A percentile compares a stretch with the other conserved stretches of the same genome.
Conservation (phyloP, 2,888 invertebrate species). For the Coelopa pilipes region DNA sequence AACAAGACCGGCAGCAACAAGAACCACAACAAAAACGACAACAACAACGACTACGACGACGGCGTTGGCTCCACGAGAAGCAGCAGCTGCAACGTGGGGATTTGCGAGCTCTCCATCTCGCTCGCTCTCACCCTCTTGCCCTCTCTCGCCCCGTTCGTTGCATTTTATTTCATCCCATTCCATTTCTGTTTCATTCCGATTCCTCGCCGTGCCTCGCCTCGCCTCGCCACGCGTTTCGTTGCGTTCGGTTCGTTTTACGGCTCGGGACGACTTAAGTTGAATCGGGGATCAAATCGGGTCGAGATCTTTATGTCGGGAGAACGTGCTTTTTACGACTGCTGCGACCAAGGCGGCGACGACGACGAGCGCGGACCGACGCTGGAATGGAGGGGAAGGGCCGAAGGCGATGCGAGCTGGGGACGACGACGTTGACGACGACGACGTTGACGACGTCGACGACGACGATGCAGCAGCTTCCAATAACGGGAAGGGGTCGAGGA, state of each 20-base stretch:
- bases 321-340: slow-evolving; percentile 38
- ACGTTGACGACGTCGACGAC: too few relatives aligned
- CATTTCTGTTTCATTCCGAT: too few relatives aligned
- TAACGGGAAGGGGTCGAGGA: too few relatives aligned
- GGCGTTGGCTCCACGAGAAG: background rate
- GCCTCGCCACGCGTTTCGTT: slow-evolving; percentile 16
- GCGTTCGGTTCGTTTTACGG: slow-evolving; percentile 2
- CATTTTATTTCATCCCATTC: too few relatives aligned
- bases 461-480: too few relatives aligned
- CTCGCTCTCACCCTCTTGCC: background rate
- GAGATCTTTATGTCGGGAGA: slow-evolving; percentile 36
- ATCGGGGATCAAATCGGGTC: slow-evolving; percentile 36
- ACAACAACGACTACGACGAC: too few relatives aligned
- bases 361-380: too few relatives aligned
- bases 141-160: background rate
- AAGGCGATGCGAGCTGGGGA: background rate
- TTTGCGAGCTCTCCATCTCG: slow-evolving; percentile 4
- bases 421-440: background rate
- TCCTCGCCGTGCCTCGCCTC: too few relatives aligned
- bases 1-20: too few relatives aligned
- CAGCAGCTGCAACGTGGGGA: slow-evolving; percentile 22
- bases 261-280: slow-evolving; percentile 28
- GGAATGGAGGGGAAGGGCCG: background rate
- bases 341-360: too few relatives aligned
- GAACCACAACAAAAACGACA: too few relatives aligned